phyloP scores from a whole-genome alignment of 2,888 invertebrate species.

The Drosophila affinis region DNA sequence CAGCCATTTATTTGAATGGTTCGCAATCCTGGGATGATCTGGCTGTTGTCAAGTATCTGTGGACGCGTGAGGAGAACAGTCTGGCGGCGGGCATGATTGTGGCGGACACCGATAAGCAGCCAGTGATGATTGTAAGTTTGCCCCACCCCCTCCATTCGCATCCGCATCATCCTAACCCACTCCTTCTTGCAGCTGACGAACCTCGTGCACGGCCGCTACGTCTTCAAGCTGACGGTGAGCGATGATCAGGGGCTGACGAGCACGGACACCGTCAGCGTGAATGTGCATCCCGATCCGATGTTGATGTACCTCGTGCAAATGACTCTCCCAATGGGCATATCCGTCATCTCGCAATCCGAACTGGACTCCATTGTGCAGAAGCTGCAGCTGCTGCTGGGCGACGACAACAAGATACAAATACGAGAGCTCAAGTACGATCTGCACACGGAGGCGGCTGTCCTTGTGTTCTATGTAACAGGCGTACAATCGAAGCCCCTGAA shows the following conservation, averaged over 20 bases:
- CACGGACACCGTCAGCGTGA: conserved; percentile 92
- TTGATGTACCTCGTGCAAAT: conserved; percentile 91
- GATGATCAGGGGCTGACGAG: conserved; percentile 94
- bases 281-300: conserved; percentile 91
- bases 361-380: conserved; percentile 88
- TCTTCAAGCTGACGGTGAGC: conserved; percentile 94
- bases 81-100: conserved; percentile 94
- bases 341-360: conserved; percentile 87
- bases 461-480: conserved; percentile 87
- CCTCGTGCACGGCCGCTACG: conserved; percentile 93
- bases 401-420: conserved; percentile 87
- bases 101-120: conserved; percentile 89
- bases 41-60: conserved; percentile 92
- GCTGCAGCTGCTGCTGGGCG: conserved; percentile 90
- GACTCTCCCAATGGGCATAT: conserved; percentile 90
- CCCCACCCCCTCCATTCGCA: not conserved
- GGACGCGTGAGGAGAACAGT: conserved; percentile 90
- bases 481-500: conserved; percentile 83
- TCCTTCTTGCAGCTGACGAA: conserved; percentile 87
- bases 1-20: conserved; percentile 92
- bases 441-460: conserved; percentile 86
- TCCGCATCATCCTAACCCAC: too few species aligned
- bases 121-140: conserved; percentile 88
- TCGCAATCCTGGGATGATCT: conserved; percentile 94
- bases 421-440: conserved; percentile 86